Conservation (phyloP, 1,140 invertebrate species). For the Drosophila paulistorum region DNA sequence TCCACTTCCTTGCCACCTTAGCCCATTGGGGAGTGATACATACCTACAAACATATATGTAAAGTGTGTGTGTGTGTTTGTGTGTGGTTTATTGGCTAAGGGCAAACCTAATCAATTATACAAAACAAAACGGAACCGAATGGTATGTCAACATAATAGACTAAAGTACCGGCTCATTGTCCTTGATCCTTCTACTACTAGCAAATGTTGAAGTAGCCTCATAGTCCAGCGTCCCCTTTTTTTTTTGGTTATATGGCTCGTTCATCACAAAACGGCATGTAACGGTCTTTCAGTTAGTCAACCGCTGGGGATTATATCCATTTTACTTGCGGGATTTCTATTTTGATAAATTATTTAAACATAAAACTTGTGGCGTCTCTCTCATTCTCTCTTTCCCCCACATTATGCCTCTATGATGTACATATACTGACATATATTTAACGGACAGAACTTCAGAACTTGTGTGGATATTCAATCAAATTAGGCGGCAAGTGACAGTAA, state of each 20-base stretch:
- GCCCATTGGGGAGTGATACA: background rate
- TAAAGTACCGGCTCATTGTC: conserved; percentile 25
- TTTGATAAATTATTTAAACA: conserved; percentile 78
- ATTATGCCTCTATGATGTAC: conserved; percentile 12
- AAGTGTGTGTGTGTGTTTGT: conserved; percentile 52
- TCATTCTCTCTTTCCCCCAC: conserved; percentile 6
- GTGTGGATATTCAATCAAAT: conserved; percentile 63
- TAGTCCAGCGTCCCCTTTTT: conserved; percentile 17
- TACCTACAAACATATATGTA: background rate
- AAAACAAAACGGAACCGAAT: conserved; percentile 48
- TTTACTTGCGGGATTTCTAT: conserved; percentile 59
- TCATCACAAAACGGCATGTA: conserved; percentile 33
- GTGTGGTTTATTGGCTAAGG: conserved; percentile 56
- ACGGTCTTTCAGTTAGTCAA: background rate
- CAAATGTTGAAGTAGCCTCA: conserved; percentile 32
- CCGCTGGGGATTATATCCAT: conserved; percentile 31
- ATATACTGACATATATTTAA: conserved; percentile 25
- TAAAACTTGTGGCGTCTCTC: conserved; percentile 56
- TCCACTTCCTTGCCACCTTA: conserved; percentile 11
- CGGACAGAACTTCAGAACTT: conserved; percentile 18
- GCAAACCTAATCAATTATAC: conserved; percentile 78
- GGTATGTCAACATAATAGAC: conserved; percentile 76
- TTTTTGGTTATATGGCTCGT: conserved; percentile 36
- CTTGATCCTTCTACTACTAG: conserved; percentile 33
- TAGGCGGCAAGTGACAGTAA: conserved; percentile 62